Base-by-base conservation (phyloP, 2,113 vertebrate genomes). In the Hippocampus zosterae region DNA sequence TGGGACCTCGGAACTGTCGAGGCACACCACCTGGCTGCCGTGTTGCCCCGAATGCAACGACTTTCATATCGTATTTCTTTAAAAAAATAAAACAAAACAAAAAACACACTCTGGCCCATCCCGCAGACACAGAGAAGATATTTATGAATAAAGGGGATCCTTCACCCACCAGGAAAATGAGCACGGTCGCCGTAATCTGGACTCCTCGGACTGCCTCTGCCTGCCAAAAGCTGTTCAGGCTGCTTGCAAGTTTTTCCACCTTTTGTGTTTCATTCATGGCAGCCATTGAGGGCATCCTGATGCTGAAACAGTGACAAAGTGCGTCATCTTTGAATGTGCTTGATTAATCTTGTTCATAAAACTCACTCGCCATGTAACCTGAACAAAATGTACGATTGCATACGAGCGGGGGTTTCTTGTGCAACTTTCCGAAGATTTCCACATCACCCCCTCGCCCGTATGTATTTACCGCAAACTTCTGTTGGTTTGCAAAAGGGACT, bases 151-250 rank as follows among this genome's bases (percentile, higher is more conserved):
- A 0, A 7, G 6, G 62, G 3, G 13, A 48, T 71, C 44, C 27
- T 84, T 86, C 55, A 91, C 90, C 82, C 59, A 91, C 90, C 82
- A 91, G 53, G 70, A 93, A 92, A 76, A 92, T 92, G 29, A 90
- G 0, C 41, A 90, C 0, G 0, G 90, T 84, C 12, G 65, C 68
- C 1, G 78, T 19, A 0, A 92, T 92, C 77, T 93, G 77, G 65
- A 85, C 5, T 61, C 81, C 87, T 0, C 23, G 79, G 0, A 3
- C 0, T 0, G 68, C 82, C 0, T 91, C 85, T 0, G 0, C 0
- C 44, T 74, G 9, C 75, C 73, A 77, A 3, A 63, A 44, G 69
- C 25, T 29, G 66, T 50, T 66, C 23, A 25, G 10, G 65, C 37
- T 65, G 2, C 18, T 53, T 10, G 1, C 7, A 5, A 13, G 5